Evolutionary conservation across 2,113 vertebrate species (phyloP).

Genomic region (Takifugu bimaculatus): DNA sequence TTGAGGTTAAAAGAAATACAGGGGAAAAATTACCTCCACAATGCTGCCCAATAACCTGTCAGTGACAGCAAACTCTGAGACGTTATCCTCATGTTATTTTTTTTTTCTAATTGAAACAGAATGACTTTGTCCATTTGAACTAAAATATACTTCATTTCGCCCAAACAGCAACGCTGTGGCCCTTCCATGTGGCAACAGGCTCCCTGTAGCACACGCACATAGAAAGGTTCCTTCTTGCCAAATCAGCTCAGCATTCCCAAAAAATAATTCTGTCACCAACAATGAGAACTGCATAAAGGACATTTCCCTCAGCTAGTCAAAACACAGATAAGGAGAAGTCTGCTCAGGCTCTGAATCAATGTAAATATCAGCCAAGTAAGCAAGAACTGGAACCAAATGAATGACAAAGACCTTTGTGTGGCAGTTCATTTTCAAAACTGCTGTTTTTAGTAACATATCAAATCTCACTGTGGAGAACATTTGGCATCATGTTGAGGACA

Average conservation of each 20-base stretch:
- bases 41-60: no score
- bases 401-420: constrained; percentile 38
- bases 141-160: constrained; percentile 10
- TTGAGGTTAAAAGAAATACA: no score
- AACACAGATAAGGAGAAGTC: constrained; percentile 56
- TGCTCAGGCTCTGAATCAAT: constrained; percentile 33
- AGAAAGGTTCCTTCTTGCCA: not conserved
- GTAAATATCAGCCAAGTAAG: constrained; percentile 54
- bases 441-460: constrained; percentile 53
- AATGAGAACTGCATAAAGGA: constrained; percentile 47
- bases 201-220: no score
- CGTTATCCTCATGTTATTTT: no score
- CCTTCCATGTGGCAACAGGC: constrained; percentile 26
- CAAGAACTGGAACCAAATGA: constrained; percentile 43
- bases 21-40: no score
- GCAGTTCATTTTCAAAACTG: constrained; percentile 35
- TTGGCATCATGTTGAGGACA: constrained; percentile 34
- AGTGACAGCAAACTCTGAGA: not conserved
- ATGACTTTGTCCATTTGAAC: constrained; percentile 2
- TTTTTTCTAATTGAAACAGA: no score
- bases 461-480: constrained; percentile 41
- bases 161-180: constrained; percentile 24
- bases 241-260: constrained; percentile 16
- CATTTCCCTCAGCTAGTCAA: constrained; percentile 64
- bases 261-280: constrained; percentile 16